Conservation (phyloP, 1,140 invertebrate genomes). For the Helicoverpa zea region DNA sequence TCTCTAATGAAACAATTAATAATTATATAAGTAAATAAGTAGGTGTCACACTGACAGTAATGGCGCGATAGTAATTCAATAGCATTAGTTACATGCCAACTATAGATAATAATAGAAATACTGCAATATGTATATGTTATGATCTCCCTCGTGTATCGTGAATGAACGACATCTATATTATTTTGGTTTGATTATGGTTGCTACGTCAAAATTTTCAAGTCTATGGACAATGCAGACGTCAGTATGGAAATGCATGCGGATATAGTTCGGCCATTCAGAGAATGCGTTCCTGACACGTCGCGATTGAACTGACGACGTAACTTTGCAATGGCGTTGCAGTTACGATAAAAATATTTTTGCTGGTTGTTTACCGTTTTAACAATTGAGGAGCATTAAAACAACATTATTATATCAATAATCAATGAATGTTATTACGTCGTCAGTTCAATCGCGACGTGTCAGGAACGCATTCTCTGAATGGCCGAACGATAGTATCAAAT, state of each 20-base stretch:
- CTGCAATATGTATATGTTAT: background rate
- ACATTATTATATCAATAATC: no score
- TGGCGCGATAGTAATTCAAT: constrained; percentile 35
- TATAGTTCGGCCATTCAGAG: no score
- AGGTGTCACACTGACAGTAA: constrained; percentile 7
- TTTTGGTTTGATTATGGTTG: background rate
- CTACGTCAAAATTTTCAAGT: background rate
- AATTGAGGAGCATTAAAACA: no score
- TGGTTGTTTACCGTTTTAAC: no score
- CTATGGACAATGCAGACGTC: background rate
- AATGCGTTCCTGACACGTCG: no score
- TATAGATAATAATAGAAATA: constrained; percentile 21
- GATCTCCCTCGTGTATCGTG: background rate
- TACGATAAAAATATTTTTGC: no score
- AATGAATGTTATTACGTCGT: no score
- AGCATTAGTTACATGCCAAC: constrained; percentile 15
- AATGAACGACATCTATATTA: background rate
- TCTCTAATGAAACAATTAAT: constrained; percentile 9
- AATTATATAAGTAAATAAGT: background rate
- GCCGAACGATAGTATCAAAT: constrained; percentile 2
- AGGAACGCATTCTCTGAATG: no score
- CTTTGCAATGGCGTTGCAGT: no score
- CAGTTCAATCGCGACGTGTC: no score
- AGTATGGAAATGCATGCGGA: background rate
- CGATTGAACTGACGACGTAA: no score